Percentiles rank a stretch among this genome's conserved stretches.
These are phyloP conservation scores for Lochmaea capreae DNA, from an alignment of 2,888 invertebrate species.

Conservation along the genomic window DNA sequence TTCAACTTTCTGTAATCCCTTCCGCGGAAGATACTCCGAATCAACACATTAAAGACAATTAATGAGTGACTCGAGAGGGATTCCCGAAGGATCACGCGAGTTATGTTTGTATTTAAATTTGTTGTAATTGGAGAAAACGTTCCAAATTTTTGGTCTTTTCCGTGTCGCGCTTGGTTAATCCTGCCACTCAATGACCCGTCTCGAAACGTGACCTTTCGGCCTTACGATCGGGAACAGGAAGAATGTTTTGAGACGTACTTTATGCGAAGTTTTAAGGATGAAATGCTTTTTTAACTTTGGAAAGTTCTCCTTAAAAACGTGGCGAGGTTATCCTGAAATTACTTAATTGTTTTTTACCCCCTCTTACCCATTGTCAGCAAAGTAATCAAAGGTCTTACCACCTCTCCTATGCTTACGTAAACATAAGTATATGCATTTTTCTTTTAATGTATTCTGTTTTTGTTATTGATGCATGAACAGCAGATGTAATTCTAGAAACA, in stretches of 20 bases:
- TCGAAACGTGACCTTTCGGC: slow-evolving; percentile 49
- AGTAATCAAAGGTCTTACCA: too few relatives aligned
- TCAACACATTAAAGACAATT: slow-evolving; percentile 42
- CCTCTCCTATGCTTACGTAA: too few relatives aligned
- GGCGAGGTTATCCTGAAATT: too few relatives aligned
- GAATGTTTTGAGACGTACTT: neutral
- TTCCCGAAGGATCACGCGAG: slow-evolving; percentile 43
- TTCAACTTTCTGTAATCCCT: slow-evolving; percentile 34
- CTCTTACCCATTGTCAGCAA: too few relatives aligned
- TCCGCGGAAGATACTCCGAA: slow-evolving; percentile 29
- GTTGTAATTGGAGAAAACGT: slow-evolving; percentile 53
- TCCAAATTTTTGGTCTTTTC: slow-evolving; percentile 49
- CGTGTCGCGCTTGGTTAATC: slow-evolving; percentile 50
- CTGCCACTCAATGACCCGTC: slow-evolving; percentile 51
- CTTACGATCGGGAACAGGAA: slow-evolving; percentile 15
- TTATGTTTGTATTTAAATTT: slow-evolving; percentile 52
- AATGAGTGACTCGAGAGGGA: slow-evolving; percentile 46
- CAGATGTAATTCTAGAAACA: too few relatives aligned
- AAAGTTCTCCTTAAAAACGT: neutral
- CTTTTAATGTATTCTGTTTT: too few relatives aligned
- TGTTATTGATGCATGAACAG: too few relatives aligned
- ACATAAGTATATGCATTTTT: too few relatives aligned
- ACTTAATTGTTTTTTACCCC: too few relatives aligned
- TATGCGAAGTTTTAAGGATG: neutral
- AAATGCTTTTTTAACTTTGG: neutral